Percentiles rank a stretch among this genome's conserved stretches.
Conservation (phyloP, 2,113 vertebrate genomes). For the Mobula hypostoma region DNA sequence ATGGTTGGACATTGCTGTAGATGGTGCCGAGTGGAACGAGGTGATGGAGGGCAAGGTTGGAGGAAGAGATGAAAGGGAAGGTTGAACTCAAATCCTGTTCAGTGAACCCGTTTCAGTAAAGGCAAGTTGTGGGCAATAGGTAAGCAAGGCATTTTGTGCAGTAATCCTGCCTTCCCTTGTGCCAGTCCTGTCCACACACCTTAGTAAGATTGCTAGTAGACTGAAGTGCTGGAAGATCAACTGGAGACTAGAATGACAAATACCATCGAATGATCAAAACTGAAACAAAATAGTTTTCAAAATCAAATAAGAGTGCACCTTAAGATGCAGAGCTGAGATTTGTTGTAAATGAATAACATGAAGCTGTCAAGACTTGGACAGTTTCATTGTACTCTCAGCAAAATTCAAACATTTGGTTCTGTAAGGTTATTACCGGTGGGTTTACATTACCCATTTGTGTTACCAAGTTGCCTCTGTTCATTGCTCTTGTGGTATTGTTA, state of each 20-base stretch:
- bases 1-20: too few relatives aligned
- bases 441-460: background rate
- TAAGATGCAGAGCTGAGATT: background rate
- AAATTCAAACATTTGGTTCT: background rate
- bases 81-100: background rate
- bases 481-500: background rate
- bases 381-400: background rate
- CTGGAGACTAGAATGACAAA: background rate
- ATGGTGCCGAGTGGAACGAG: too few relatives aligned
- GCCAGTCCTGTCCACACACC: background rate
- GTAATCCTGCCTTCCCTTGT: background rate
- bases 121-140: background rate
- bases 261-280: too few relatives aligned
- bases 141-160: background rate
- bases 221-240: background rate
- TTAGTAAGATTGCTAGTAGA: background rate
- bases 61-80: too few relatives aligned
- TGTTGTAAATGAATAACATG: conserved; percentile 11
- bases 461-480: background rate
- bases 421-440: background rate
- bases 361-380: background rate
- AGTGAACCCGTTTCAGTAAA: background rate
- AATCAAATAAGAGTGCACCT: background rate
- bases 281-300: background rate
- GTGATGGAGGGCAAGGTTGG: too few relatives aligned